Base-by-base conservation (phyloP, 2,888 invertebrate genomes). In the Hyles lineata region DNA sequence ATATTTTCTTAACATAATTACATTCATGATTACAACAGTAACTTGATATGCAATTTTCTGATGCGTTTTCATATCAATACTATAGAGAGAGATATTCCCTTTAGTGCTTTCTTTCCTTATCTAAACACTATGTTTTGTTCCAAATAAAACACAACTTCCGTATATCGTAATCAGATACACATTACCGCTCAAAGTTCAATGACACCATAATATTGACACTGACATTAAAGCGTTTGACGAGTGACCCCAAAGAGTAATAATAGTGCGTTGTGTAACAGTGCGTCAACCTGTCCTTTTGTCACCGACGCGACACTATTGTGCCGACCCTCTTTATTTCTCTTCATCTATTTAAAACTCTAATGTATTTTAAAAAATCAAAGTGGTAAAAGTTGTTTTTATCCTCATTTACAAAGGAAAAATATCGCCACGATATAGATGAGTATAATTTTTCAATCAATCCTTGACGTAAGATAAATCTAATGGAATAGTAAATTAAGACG, bases 221-320 rank as follows among this genome's bases (percentile, higher is more conserved):
- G 85, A 87, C 84, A 86, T 86, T 85, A 82, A 82, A 77, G 74
- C 74, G 75, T 76, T 79, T 83, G 80, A 81, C 81, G 78, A 83
- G 78, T 80, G 82, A 78, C 75, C 81, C 74, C 76, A 67, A 74
- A 77, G 76, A 78, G 74, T 78, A 73, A 73, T 76, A 74, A 76
- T 79, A 76, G 73, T 70, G 72, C 63, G 78, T 86, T 85, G 80
- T 73, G 83, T 80, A 86, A 87, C 79, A 82, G 85, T 81, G 75
- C 85, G 76, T 84, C 84, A 80, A 85, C 82, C 85, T 83, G 82
- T 50, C 11, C 75, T 75, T 79, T 75, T 82, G 82, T 81, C 79
- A 80, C 80, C 80, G 80, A 79, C 80, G 76, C 75, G 23, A 70
- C 76, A 79, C 77, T 82, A 70, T 87, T 86, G 86, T 88, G 82